These are phyloP conservation scores for Sphaerophoria rueppellii DNA, from an alignment of 2,888 invertebrate species.

Conservation along the genomic window DNA sequence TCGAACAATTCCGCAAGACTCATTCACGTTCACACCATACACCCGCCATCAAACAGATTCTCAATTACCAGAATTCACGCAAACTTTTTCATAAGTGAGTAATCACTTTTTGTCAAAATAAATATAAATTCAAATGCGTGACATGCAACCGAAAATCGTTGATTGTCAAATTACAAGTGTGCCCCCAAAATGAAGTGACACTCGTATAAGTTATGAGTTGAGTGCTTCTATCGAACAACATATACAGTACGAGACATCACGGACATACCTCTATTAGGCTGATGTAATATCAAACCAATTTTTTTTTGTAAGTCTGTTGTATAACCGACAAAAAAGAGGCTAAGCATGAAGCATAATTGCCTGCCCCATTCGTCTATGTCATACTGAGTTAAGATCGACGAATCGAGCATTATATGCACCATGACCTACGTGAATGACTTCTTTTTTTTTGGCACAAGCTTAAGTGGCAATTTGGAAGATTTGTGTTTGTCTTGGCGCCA, in stretches of 20 bases:
- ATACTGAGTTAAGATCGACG: conserved; percentile 29
- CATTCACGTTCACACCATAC: neutral
- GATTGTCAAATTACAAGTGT: conserved; percentile 17
- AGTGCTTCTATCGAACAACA: neutral
- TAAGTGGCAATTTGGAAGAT: conserved; percentile 4
- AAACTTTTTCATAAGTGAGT: conserved; percentile 5
- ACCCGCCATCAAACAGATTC: conserved; percentile 1
- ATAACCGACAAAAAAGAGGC: conserved; percentile 33
- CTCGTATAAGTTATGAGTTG: neutral
- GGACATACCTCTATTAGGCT: conserved; percentile 19
- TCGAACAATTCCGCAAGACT: conserved; percentile 9
- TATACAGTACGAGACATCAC: conserved; percentile 9
- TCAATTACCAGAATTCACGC: conserved; percentile 28
- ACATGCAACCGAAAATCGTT: conserved; percentile 24
- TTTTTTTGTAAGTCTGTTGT: conserved; percentile 13
- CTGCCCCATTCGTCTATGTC: conserved; percentile 39
- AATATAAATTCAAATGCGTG: conserved; percentile 17
- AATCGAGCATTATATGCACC: conserved; percentile 19
- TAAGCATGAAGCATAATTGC: conserved; percentile 52
- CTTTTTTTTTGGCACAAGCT: conserved; percentile 14
- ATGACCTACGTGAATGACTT: conserved; percentile 57
- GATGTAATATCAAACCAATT: conserved; percentile 35
- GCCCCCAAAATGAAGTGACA: conserved; percentile 26
- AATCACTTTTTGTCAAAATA: conserved; percentile 4
- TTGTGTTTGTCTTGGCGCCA: conserved; percentile 22